Conservation (phyloP, 2,888 invertebrate genomes). For the Scaeva pyrastri region DNA sequence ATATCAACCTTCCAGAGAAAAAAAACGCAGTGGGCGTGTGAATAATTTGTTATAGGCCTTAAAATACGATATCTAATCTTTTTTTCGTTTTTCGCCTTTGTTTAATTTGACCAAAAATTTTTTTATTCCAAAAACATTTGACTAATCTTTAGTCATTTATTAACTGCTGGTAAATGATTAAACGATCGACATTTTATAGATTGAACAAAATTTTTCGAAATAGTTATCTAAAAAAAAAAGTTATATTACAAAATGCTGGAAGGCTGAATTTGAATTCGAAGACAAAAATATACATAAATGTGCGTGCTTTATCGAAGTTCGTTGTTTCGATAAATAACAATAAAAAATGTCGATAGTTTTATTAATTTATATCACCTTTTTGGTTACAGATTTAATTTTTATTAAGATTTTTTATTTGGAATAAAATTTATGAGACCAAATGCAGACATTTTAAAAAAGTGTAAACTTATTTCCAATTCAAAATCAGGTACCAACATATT, state of each 20-base stretch:
- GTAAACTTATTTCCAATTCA: too few species aligned
- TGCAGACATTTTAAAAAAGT: too few species aligned
- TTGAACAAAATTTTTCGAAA: background rate
- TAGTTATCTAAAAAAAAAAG: background rate
- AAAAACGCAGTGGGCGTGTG: slow-evolving; percentile 53
- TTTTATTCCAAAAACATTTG: slow-evolving; percentile 33
- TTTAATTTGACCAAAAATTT: background rate
- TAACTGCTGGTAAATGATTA: slow-evolving; percentile 34
- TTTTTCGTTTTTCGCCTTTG: slow-evolving; percentile 19
- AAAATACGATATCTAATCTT: slow-evolving; percentile 6
- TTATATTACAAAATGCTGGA: slow-evolving; percentile 15
- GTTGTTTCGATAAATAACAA: slow-evolving; percentile 24
- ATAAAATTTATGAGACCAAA: too few species aligned
- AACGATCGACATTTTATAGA: slow-evolving; percentile 33
- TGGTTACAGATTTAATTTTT: too few species aligned
- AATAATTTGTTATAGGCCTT: slow-evolving; percentile 63
- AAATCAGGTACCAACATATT: too few species aligned
- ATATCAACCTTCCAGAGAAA: slow-evolving; percentile 9
- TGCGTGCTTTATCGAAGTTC: slow-evolving; percentile 6
- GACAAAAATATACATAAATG: too few species aligned
- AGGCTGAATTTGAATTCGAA: slow-evolving; percentile 39
- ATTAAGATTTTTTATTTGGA: too few species aligned
- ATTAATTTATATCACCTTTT: too few species aligned
- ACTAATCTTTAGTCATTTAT: slow-evolving; percentile 54
- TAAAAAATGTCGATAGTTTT: too few species aligned